Conservation (phyloP, 2,888 invertebrate genomes). For the Polia nebulosa region DNA sequence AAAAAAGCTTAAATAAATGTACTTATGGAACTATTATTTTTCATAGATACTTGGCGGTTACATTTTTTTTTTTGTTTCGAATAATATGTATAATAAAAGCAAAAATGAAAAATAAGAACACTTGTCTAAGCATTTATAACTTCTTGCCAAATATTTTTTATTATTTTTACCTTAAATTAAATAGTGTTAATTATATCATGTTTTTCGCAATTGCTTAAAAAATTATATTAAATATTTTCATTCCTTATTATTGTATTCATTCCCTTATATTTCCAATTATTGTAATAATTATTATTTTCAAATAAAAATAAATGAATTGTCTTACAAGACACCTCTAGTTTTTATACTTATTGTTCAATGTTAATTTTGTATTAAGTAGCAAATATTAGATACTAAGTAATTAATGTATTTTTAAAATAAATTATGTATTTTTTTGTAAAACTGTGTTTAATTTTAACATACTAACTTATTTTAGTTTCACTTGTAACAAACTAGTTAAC, state of each 20-base stretch:
- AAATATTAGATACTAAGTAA: conserved; percentile 63
- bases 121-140: background rate
- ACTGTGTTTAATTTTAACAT: conserved; percentile 38
- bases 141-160: conserved; percentile 36
- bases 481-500: too few relatives aligned
- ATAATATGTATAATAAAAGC: background rate
- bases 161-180: conserved; percentile 7
- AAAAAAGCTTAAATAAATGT: conserved; percentile 4
- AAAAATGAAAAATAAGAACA: background rate
- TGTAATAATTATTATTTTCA: conserved; percentile 5
- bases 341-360: conserved; percentile 34
- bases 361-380: conserved; percentile 62
- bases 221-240: background rate
- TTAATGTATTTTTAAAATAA: conserved; percentile 72
- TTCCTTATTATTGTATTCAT: conserved; percentile 37
- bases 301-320: conserved; percentile 31
- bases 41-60: background rate
- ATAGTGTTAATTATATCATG: background rate
- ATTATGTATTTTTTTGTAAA: conserved; percentile 72
- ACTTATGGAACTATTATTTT: background rate
- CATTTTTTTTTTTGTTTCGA: background rate
- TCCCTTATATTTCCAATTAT: conserved; percentile 23
- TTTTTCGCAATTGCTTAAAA: conserved; percentile 10
- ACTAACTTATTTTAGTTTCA: too few relatives aligned
- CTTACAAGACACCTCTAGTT: conserved; percentile 24